Base-by-base conservation (phyloP, 2,797 vertebrate genomes). In the Spinibarbus caldwelli region DNA sequence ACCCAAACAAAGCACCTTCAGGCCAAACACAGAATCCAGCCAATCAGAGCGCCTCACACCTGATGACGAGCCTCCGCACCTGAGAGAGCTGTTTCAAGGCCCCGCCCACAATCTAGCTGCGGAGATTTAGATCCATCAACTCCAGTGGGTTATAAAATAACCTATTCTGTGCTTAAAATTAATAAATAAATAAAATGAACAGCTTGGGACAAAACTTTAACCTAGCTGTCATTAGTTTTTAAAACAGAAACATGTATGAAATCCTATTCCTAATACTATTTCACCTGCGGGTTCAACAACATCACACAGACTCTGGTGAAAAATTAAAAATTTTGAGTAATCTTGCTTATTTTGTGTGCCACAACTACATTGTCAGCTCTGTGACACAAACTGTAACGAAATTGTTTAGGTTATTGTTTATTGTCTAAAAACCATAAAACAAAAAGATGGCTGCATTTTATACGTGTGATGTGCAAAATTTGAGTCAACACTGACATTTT, bases 1-100 rank as follows among this genome's bases (percentile, higher is more conserved):
- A 10, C 45, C 49, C 14, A 77, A 41, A n/a, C 36, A 52, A 71
- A 77, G 21, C 41, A 75, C 80, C 77, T 47, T 67, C 82, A 81
- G 1, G 21, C 45, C 21, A 52, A 76, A 79, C 49, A 38, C 15
- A 85, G 17, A 19, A 6, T 38, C 54, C 47, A 54, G 78, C 88
- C 89, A 89, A 89, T 88, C 76, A 80, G 82, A 43, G 49, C 9
- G 67, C 78, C 68, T 26, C 52, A 36, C 72, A 71, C 72, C 21
- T 36, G 57, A 73, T 88, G 86, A 90, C 86, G 76, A 57, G 43
- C 2, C 82, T 59, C 59, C 31, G 36, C 86, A 90, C 89, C 89
- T 90, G 88, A 85, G 83, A 62, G 83, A 59, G 72, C 73, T 38
- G 72, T 15, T 29, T 54, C 26, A 23, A 64, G 43, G 57, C 59